phyloP scores from a whole-genome alignment of 2,797 vertebrate species.

The Paramormyrops hopkinsi region DNA sequence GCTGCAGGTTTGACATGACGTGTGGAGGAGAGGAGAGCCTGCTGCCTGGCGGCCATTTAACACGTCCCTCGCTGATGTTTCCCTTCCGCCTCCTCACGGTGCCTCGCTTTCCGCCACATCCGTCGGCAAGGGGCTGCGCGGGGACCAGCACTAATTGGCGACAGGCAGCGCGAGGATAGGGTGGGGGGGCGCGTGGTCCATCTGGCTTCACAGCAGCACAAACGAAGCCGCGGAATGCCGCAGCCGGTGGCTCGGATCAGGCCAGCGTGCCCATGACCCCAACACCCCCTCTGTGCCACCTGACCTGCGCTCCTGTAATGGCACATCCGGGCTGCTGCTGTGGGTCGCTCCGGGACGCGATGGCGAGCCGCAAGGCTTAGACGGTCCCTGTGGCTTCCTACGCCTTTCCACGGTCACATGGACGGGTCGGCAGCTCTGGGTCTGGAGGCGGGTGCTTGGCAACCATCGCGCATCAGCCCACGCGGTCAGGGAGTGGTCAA shows the following conservation, averaged over 20 bases:
- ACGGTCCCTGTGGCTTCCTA: background rate
- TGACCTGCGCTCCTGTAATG: background rate
- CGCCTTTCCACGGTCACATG: background rate
- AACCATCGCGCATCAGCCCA: conserved; percentile 52
- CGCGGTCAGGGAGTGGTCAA: conserved; percentile 42
- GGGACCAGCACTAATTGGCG: conserved; percentile 10
- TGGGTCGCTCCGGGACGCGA: background rate
- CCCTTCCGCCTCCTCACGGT: conserved; percentile 25
- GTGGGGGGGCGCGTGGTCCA: background rate
- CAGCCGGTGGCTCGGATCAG: background rate
- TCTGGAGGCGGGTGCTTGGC: conserved; percentile 68
- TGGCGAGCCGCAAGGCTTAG: too few relatives aligned
- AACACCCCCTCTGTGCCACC: background rate
- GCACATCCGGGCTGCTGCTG: background rate
- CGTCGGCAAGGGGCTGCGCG: background rate
- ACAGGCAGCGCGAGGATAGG: background rate
- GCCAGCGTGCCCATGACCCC: background rate
- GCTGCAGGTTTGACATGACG: background rate
- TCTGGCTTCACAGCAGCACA: background rate
- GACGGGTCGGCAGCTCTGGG: conserved; percentile 39
- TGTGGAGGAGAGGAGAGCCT: conserved; percentile 10
- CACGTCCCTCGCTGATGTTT: conserved; percentile 40
- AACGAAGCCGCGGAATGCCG: background rate
- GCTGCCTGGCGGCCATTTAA: conserved; percentile 36
- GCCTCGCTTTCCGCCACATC: conserved; percentile 8